phyloP scores from a whole-genome alignment of 2,797 vertebrate species.

The Myotis findleyi region DNA sequence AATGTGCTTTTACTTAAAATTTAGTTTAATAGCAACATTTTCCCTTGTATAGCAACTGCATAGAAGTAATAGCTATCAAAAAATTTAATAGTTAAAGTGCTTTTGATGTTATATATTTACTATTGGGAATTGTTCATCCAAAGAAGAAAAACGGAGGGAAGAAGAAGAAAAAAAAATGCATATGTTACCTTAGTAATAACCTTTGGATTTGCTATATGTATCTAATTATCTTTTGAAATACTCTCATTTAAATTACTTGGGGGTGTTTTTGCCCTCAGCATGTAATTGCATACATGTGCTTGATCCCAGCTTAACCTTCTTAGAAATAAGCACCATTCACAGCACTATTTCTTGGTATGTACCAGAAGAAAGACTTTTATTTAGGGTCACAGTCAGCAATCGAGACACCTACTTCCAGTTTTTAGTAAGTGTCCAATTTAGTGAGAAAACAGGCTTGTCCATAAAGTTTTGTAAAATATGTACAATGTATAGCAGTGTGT shows the following conservation, averaged over 20 bases:
- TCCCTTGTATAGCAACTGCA: slow-evolving; percentile 63
- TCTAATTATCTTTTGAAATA: slow-evolving; percentile 62
- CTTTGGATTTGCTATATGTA: slow-evolving; percentile 7
- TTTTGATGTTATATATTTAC: slow-evolving; percentile 52
- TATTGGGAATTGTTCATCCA: slow-evolving; percentile 54
- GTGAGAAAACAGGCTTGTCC: not conserved
- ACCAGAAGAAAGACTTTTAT: not conserved
- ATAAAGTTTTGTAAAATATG: not conserved
- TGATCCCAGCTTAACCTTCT: not conserved
- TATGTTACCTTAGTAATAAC: slow-evolving; percentile 41
- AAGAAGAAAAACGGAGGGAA: slow-evolving; percentile 1
- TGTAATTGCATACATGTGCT: not conserved
- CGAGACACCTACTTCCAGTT: not conserved
- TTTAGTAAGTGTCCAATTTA: slow-evolving; percentile 9
- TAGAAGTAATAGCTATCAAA: slow-evolving; percentile 61
- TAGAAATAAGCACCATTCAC: not conserved
- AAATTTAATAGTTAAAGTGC: slow-evolving; percentile 67
- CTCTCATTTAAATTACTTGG: slow-evolving; percentile 37
- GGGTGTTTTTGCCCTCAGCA: not conserved
- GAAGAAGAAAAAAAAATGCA: not conserved
- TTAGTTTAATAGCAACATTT: slow-evolving; percentile 79
- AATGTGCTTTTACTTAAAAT: slow-evolving; percentile 82
- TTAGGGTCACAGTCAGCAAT: not conserved
- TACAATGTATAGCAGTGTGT: not conserved
- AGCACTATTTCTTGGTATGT: not conserved